phyloP scores from a whole-genome alignment of 1,140 invertebrate genomes.

The Magallana gigas region DNA sequence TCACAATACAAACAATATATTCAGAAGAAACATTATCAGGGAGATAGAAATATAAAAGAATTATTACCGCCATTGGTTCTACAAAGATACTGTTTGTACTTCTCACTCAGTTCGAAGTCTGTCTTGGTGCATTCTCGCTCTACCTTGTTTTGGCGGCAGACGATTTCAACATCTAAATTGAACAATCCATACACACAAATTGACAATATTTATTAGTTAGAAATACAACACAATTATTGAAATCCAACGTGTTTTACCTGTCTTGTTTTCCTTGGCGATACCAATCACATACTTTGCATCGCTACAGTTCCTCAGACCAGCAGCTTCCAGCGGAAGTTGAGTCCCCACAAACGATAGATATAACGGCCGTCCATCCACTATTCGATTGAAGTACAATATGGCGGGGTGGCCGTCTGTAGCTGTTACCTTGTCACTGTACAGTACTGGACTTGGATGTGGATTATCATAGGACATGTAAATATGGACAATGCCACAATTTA shows the following conservation, averaged over 20 bases:
- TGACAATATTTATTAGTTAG: neutral
- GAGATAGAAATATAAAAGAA: too few species aligned
- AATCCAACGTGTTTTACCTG: neutral
- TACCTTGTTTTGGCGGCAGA: constrained; percentile 40
- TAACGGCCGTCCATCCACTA: constrained; percentile 43
- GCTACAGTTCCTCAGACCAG: constrained; percentile 43
- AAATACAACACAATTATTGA: neutral
- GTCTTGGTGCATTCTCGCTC: constrained; percentile 43
- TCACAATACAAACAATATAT: too few species aligned
- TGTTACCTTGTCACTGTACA: constrained; percentile 46
- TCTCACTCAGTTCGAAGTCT: constrained; percentile 29
- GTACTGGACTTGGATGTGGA: constrained; percentile 53
- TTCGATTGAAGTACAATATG: constrained; percentile 41
- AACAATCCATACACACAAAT: neutral
- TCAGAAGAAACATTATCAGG: too few species aligned
- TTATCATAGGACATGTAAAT: constrained; percentile 54
- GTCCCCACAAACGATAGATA: constrained; percentile 54
- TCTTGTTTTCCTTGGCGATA: neutral
- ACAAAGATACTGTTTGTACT: constrained; percentile 10
- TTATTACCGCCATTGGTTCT: neutral
- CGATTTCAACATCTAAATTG: constrained; percentile 36
- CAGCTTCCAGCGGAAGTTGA: constrained; percentile 36
- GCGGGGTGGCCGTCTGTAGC: constrained; percentile 51
- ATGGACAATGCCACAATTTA: constrained; percentile 54
- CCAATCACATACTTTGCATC: constrained; percentile 17